Evolutionary conservation across 35 echinoderm and acorn worm species (phyloP).

Genomic region (Stichopus chloronotus): DNA sequence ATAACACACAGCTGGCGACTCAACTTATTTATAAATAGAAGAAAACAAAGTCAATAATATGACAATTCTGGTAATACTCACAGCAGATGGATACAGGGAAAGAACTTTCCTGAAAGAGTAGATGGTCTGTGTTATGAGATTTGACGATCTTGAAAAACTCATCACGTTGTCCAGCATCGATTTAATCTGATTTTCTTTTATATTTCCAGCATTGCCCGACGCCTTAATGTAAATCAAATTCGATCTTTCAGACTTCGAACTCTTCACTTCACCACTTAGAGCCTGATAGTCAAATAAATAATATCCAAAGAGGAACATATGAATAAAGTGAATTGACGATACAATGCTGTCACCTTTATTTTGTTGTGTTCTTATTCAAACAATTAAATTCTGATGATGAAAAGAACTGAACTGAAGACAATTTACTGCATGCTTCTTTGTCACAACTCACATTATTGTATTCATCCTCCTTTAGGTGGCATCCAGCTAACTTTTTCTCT

Average conservation of each 20-base stretch:
- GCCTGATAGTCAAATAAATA: background rate
- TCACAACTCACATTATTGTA: background rate
- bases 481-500: background rate
- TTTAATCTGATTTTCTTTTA: background rate
- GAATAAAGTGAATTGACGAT: too few relatives aligned
- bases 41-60: too few relatives aligned
- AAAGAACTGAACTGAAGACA: too few relatives aligned
- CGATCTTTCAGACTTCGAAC: too few relatives aligned
- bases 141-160: background rate
- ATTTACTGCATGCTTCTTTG: too few relatives aligned
- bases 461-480: background rate
- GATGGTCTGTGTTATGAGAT: slow-evolving; percentile 34
- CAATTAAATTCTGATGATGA: too few relatives aligned
- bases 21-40: too few relatives aligned
- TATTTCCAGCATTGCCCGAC: slow-evolving; percentile 13
- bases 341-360: too few relatives aligned
- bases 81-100: background rate
- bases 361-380: too few relatives aligned
- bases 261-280: background rate
- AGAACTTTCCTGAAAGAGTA: slow-evolving; percentile 21
- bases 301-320: too few relatives aligned
- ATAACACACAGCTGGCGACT: too few relatives aligned
- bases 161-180: background rate
- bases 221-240: slow-evolving; percentile 8
- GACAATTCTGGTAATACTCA: background rate